These are phyloP conservation scores for Nomada ferruginata DNA, from an alignment of 2,888 invertebrate species.

Conservation along the genomic window DNA sequence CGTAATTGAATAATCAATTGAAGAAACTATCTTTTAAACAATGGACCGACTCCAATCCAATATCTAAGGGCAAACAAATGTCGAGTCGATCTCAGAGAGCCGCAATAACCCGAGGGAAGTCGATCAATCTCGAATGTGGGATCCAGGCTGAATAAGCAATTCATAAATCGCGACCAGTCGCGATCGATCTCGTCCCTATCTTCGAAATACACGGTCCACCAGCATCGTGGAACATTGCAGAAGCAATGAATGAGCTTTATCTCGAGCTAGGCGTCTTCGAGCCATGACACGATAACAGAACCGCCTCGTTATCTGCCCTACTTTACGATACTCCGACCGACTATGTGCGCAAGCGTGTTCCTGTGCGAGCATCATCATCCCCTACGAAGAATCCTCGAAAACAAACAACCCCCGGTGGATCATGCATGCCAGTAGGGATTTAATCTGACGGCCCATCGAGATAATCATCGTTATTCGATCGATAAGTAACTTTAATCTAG, in stretches of 20 bases:
- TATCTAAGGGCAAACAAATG: background rate
- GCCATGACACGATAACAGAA: constrained; percentile 32
- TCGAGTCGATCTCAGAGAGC: background rate
- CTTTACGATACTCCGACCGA: constrained; percentile 31
- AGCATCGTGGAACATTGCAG: constrained; percentile 4
- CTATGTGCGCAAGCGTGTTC: constrained; percentile 31
- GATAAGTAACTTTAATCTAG: too few species aligned
- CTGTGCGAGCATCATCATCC: background rate
- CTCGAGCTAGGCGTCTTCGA: constrained; percentile 32
- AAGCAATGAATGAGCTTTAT: constrained; percentile 42
- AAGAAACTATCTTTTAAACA: background rate
- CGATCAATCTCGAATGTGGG: background rate
- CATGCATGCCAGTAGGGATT: background rate
- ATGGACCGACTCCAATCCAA: background rate
- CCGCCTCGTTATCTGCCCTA: constrained; percentile 52
- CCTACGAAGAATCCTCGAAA: constrained; percentile 24
- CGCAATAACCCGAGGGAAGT: background rate
- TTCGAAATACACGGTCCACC: background rate
- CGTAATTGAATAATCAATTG: background rate
- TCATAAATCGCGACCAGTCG: constrained; percentile 30
- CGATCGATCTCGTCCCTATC: constrained; percentile 18
- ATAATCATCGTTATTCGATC: background rate
- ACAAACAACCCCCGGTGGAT: constrained; percentile 1
- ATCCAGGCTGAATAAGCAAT: constrained; percentile 30
- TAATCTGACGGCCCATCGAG: constrained; percentile 10